Conservation (phyloP, 2,797 vertebrate genomes). For the Anableps anableps region DNA sequence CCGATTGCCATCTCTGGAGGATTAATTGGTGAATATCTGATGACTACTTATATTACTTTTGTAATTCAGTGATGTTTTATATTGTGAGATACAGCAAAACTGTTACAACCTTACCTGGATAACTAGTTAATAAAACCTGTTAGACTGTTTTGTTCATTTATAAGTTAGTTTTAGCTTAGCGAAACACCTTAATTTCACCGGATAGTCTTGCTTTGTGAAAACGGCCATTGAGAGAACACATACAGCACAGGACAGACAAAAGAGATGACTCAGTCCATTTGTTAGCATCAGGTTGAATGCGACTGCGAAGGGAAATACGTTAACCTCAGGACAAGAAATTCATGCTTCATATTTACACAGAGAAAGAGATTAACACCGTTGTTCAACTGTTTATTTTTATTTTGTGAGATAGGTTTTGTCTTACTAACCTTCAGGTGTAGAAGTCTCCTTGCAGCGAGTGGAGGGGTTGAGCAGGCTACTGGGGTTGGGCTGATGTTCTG, state of each 20-base stretch:
- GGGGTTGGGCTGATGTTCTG: constrained; percentile 96
- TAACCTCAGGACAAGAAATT: constrained; percentile 17
- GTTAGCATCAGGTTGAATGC: constrained; percentile 30
- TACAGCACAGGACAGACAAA: constrained; percentile 56
- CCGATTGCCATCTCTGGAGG: too few relatives aligned
- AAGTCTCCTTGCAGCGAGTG: constrained; percentile 91
- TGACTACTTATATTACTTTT: too few relatives aligned
- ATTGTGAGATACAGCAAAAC: constrained; percentile 61
- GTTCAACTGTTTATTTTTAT: background rate
- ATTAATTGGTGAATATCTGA: background rate
- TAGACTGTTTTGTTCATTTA: background rate
- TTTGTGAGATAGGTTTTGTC: background rate
- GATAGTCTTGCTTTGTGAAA: constrained; percentile 58
- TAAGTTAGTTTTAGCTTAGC: constrained; percentile 42
- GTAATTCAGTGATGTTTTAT: constrained; percentile 39
- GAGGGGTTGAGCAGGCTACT: constrained; percentile 94
- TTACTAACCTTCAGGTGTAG: constrained; percentile 92
- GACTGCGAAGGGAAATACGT: constrained; percentile 7
- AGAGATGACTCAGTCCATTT: constrained; percentile 40
- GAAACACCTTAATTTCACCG: constrained; percentile 50
- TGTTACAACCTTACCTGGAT: constrained; percentile 53
- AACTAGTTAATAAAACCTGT: constrained; percentile 33
- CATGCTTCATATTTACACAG: constrained; percentile 8
- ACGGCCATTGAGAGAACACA: constrained; percentile 42
- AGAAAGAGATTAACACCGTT: background rate